These are phyloP conservation scores for Tenthredo scrophulariae DNA, from an alignment of 2,888 invertebrate genomes.

Conservation along the genomic window DNA sequence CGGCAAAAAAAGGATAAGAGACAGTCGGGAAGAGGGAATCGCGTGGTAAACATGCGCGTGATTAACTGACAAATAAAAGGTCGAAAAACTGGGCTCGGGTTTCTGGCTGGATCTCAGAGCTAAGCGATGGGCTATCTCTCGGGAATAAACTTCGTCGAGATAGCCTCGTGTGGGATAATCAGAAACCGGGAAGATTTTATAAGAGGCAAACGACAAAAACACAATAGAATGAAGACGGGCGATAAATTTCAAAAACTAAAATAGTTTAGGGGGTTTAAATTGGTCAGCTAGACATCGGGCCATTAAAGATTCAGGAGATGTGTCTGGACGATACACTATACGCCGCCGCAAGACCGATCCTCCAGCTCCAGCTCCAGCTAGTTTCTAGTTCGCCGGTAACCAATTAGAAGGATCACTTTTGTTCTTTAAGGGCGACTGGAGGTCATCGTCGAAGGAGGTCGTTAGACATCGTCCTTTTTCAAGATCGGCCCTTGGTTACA, in stretches of 20 bases:
- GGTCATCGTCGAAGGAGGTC: constrained; percentile 47
- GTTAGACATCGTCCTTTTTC: constrained; percentile 33
- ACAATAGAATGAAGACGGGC: constrained; percentile 60
- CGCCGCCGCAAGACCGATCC: constrained; percentile 47
- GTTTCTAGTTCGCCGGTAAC: constrained; percentile 62
- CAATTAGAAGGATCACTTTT: constrained; percentile 68
- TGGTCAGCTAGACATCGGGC: constrained; percentile 65
- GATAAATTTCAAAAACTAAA: constrained; percentile 68
- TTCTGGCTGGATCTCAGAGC: background rate
- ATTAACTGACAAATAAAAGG: constrained; percentile 48
- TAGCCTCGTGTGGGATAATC: constrained; percentile 28
- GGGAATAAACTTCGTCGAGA: background rate
- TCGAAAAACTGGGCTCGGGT: constrained; percentile 25
- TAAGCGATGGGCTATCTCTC: constrained; percentile 34
- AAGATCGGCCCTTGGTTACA: background rate
- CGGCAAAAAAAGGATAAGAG: constrained; percentile 28
- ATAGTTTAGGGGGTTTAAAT: constrained; percentile 69
- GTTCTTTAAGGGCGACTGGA: constrained; percentile 39
- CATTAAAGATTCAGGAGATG: constrained; percentile 69
- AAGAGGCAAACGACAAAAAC: constrained; percentile 55
- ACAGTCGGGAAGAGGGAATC: constrained; percentile 18
- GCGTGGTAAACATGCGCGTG: constrained; percentile 29
- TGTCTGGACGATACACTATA: constrained; percentile 68
- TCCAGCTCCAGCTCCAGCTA: background rate
- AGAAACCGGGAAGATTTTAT: constrained; percentile 13